Base-by-base conservation (phyloP, 2,888 invertebrate species). In the Aradus depressus region DNA sequence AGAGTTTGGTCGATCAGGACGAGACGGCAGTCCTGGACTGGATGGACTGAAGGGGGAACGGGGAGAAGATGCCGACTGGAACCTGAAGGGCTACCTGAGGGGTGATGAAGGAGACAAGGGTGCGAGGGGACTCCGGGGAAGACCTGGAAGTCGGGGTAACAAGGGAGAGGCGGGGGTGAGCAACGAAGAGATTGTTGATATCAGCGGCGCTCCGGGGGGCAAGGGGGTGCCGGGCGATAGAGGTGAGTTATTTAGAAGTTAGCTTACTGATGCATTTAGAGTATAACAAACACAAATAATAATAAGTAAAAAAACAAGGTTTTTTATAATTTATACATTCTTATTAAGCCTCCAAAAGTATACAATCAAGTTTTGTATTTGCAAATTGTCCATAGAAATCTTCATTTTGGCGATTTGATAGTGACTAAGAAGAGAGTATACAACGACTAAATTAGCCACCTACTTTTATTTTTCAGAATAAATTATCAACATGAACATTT, bases 31-130 rank as follows among this genome's bases (percentile, higher is more conserved):
- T 23, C 19, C 14, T 41, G 56, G 53, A 5, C 23, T 25, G 12
- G 31, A 32, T n/a, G 55, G 55, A 18, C 12, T 23, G 3, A 42
- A 38, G 18, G 56, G 56, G n/a, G 43, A 38, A 16, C 32, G 39
- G 26, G 56, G 55, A 25, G 55, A 52, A 21, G 47, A 34, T 10
- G 26, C n/a, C 38, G 21, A 19, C 19, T 4, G n/a, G n/a, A 47
- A 3, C n/a, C 28, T 5, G 4, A 1, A 12, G n/a, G 19, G 28
- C 3, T 3, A 10, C 2, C n/a, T 14, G 4, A 25, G 19, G 37
- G 52, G 52, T 18, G 22, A 16, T 0, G 3, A 14, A 18, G 55
- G 55, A 21, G 25, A 34, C 22, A 44, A 50, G 25, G 55, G 55
- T 1, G 32, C 26, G 14, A 25, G 8, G 16, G 55, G 55, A 16